Conservation (phyloP, 2,797 vertebrate species). For the Crenuchus spilurus region DNA sequence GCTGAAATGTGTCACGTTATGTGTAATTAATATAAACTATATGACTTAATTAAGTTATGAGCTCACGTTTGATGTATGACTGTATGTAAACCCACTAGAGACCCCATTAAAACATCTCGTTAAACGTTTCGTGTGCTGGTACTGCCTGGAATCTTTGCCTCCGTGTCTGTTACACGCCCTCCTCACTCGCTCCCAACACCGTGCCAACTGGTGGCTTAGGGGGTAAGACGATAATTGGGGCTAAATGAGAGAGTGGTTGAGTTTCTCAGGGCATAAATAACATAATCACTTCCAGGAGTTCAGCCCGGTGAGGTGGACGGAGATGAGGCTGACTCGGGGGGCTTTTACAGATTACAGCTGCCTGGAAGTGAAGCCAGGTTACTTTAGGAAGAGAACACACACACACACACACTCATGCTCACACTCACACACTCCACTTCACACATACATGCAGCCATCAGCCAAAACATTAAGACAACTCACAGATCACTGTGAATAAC, state of each 20-base stretch:
- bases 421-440: no score
- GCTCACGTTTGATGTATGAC: no score
- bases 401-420: no score
- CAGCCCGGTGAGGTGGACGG: background rate
- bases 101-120: background rate
- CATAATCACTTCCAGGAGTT: conserved; percentile 42
- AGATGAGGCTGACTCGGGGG: background rate
- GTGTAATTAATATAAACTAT: no score
- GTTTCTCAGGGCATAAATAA: conserved; percentile 14
- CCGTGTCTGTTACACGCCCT: background rate
- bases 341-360: conserved; percentile 11
- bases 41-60: no score
- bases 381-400: background rate
- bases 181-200: background rate
- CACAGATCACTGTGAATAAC: no score
- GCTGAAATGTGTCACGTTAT: no score
- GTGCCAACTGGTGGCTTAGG: conserved; percentile 6
- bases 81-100: conserved; percentile 24
- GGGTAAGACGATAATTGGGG: conserved; percentile 16
- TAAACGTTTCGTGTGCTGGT: no score
- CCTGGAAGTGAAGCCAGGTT: background rate
- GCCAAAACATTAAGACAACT: no score
- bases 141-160: background rate
- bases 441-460: no score
- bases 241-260: conserved; percentile 25